These are phyloP conservation scores for Drosophila greeni DNA, from an alignment of 2,888 invertebrate genomes.

Conservation along the genomic window DNA sequence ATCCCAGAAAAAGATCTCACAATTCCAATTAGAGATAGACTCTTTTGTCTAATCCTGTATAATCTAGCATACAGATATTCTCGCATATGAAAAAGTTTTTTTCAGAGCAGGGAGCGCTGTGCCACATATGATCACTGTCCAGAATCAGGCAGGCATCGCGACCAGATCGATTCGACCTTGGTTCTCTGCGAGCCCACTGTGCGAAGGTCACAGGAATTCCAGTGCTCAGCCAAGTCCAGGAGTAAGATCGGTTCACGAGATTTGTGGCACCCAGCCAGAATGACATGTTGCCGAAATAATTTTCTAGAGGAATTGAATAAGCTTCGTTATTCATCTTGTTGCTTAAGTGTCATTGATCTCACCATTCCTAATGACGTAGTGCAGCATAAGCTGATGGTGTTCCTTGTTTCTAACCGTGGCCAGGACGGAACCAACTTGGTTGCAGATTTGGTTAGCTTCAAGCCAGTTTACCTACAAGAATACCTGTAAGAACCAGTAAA, in stretches of 20 bases:
- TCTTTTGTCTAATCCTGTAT: constrained; percentile 11
- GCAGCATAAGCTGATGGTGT: constrained; percentile 37
- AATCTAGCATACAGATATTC: constrained; percentile 28
- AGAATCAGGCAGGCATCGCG: constrained; percentile 42
- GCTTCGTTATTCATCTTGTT: background rate
- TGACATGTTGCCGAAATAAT: constrained; percentile 19
- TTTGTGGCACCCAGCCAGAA: constrained; percentile 62
- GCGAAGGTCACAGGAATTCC: constrained; percentile 49
- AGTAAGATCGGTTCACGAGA: constrained; percentile 4
- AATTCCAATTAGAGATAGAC: constrained; percentile 8
- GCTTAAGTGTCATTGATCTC: background rate
- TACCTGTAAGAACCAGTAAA: background rate
- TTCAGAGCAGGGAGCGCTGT: constrained; percentile 43
- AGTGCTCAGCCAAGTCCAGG: constrained; percentile 50
- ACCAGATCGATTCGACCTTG: constrained; percentile 12
- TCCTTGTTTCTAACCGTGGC: constrained; percentile 45
- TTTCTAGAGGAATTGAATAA: too few relatives aligned
- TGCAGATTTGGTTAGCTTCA: constrained; percentile 48
- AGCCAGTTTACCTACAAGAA: constrained; percentile 52
- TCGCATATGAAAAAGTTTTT: constrained; percentile 54
- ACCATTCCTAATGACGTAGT: constrained; percentile 35
- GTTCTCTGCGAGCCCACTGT: constrained; percentile 48
- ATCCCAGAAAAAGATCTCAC: background rate
- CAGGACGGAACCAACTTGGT: constrained; percentile 40
- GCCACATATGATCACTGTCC: constrained; percentile 43